phyloP scores from a whole-genome alignment of 2,888 invertebrate genomes.

The Bruchidius siliquastri region DNA sequence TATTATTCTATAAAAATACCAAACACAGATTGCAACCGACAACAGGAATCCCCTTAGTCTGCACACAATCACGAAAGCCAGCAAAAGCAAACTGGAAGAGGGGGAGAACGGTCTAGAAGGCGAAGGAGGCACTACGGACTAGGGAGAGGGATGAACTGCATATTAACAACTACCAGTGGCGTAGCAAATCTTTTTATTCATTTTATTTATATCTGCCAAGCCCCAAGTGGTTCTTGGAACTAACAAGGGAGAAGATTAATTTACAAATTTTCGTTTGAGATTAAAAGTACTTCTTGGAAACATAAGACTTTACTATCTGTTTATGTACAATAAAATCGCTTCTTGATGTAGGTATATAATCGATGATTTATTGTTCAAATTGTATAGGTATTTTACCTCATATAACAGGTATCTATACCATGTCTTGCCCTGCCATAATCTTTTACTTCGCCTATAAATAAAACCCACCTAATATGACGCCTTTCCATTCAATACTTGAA shows the following conservation, averaged over 20 bases:
- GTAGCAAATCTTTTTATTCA: background rate
- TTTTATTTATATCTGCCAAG: background rate
- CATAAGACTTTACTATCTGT: too few species aligned
- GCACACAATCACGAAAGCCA: background rate
- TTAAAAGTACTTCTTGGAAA: background rate
- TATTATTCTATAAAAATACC: background rate
- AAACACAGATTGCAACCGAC: background rate
- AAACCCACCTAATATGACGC: too few species aligned
- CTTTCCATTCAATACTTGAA: too few species aligned
- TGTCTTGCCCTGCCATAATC: too few species aligned
- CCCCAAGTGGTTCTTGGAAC: too few species aligned
- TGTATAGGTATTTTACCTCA: too few species aligned
- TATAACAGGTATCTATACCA: too few species aligned
- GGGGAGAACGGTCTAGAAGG: background rate
- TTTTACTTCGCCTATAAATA: too few species aligned
- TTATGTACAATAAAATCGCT: too few species aligned
- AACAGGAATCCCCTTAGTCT: background rate
- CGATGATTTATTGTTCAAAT: too few species aligned
- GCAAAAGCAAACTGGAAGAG: too few species aligned
- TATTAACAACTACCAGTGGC: background rate
- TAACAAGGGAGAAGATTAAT: background rate
- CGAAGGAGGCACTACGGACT: background rate
- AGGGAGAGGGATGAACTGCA: background rate
- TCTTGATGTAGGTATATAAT: too few species aligned
- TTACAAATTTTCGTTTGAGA: background rate